Percentiles rank a stretch among this genome's conserved stretches.
Evolutionary conservation across 1,140 invertebrate species (phyloP).

Genomic region (Mycetomoellerius zeteki): DNA sequence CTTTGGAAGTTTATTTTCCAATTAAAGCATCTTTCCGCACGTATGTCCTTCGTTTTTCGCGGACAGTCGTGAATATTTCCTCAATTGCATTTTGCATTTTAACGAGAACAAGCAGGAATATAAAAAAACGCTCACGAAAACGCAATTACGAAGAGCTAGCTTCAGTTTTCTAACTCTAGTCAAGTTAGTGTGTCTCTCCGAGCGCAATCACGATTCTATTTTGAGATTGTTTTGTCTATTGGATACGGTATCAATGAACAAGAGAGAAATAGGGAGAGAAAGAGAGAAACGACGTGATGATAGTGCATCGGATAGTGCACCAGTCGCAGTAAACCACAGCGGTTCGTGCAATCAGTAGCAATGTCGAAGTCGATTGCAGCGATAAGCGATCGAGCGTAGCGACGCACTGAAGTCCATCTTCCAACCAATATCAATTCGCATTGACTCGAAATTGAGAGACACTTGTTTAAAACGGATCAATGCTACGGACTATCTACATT

Average conservation of each 20-base stretch:
- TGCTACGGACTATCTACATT: neutral
- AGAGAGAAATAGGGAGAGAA: neutral
- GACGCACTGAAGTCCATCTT: constrained; percentile 6
- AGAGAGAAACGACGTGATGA: neutral
- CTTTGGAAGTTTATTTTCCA: neutral
- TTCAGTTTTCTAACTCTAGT: constrained; percentile 17
- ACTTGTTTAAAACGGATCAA: constrained; percentile 31
- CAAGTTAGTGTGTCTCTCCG: neutral
- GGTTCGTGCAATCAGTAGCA: neutral
- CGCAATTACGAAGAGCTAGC: constrained; percentile 10
- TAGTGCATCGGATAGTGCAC: neutral
- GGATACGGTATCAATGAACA: neutral
- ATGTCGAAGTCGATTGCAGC: constrained; percentile 33
- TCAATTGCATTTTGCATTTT: neutral
- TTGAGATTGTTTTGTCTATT: constrained; percentile 29
- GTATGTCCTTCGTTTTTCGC: neutral
- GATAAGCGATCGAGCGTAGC: constrained; percentile 28
- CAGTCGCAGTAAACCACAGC: constrained; percentile 15
- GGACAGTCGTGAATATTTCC: constrained; percentile 5
- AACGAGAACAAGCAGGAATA: neutral
- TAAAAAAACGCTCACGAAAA: neutral
- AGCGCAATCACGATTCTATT: constrained; percentile 45
- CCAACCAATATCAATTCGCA: constrained; percentile 24
- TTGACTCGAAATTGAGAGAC: constrained; percentile 2
- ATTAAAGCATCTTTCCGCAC: neutral